A percentile compares a stretch with the other conserved stretches of the same genome.
Conservation (phyloP, 2,797 vertebrate genomes). For the Gobionotothen gibberifrons region DNA sequence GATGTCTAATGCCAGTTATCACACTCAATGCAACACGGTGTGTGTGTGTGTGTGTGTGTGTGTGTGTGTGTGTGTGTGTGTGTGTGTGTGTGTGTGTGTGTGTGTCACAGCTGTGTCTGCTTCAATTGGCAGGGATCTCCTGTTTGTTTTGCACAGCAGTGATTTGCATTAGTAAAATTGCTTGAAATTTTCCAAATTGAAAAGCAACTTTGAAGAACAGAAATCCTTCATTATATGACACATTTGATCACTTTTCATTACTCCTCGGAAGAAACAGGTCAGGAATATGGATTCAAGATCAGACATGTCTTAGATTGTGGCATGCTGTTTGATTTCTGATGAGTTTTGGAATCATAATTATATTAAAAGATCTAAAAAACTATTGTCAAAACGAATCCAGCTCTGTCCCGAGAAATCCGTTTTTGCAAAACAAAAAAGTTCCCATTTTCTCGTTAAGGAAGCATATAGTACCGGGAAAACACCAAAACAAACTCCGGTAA, state of each 20-base stretch:
- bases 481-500: conserved; percentile 68
- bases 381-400: conserved; percentile 33
- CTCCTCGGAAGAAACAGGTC: conserved; percentile 11
- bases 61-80: conserved; percentile 16
- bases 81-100: conserved; percentile 15
- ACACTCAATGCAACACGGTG: conserved; percentile 34
- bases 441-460: conserved; percentile 14
- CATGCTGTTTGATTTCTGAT: conserved; percentile 6
- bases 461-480: conserved; percentile 44
- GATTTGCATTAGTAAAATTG: conserved; percentile 50
- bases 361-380: conserved; percentile 30
- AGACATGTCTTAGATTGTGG: conserved; percentile 7
- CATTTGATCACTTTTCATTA: conserved; percentile 17
- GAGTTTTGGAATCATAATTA: neutral
- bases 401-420: conserved; percentile 16
- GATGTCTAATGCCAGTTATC: conserved; percentile 37
- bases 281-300: conserved; percentile 5
- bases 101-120: conserved; percentile 55
- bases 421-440: conserved; percentile 54
- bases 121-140: conserved; percentile 56
- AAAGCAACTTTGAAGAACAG: conserved; percentile 23
- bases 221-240: neutral
- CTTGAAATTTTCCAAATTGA: conserved; percentile 22
- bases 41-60: conserved; percentile 15
- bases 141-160: conserved; percentile 55